These are phyloP conservation scores for Chrysolina haemoptera DNA, from an alignment of 2,888 invertebrate genomes.

Conservation along the genomic window DNA sequence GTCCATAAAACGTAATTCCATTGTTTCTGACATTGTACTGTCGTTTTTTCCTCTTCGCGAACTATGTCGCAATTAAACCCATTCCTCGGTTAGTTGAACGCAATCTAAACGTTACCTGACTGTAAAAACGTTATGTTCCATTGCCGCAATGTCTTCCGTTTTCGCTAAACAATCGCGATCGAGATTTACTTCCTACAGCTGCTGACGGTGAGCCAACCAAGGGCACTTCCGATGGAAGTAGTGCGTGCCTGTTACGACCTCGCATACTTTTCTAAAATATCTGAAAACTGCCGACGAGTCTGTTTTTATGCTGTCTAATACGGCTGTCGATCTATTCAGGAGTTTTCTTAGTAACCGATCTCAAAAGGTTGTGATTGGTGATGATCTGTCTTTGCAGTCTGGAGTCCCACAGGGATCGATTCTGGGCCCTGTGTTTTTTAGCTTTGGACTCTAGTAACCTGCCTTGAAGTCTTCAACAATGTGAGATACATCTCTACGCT, in stretches of 20 bases:
- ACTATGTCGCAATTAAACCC: conserved; percentile 23
- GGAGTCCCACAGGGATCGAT: too few relatives aligned
- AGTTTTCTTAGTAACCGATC: too few relatives aligned
- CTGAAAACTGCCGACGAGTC: not conserved
- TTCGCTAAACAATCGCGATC: not conserved
- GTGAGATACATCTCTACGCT: too few relatives aligned
- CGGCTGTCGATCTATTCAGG: too few relatives aligned
- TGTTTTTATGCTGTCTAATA: not conserved
- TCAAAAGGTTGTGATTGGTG: too few relatives aligned
- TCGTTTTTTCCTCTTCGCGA: conserved; percentile 20
- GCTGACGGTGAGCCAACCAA: not conserved
- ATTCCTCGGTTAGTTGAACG: conserved; percentile 31
- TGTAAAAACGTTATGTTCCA: conserved; percentile 25
- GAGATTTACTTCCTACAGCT: conserved; percentile 12
- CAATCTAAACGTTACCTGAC: conserved; percentile 24
- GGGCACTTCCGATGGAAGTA: not conserved
- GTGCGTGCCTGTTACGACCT: not conserved
- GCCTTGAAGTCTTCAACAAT: too few relatives aligned
- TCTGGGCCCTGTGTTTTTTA: too few relatives aligned
- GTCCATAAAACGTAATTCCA: conserved; percentile 21
- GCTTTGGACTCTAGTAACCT: too few relatives aligned
- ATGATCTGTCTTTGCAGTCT: too few relatives aligned
- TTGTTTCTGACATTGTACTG: conserved; percentile 19
- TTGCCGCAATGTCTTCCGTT: conserved; percentile 27
- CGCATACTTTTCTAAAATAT: not conserved